These are phyloP conservation scores for Gadus macrocephalus DNA, from an alignment of 2,113 vertebrate genomes.

Conservation along the genomic window DNA sequence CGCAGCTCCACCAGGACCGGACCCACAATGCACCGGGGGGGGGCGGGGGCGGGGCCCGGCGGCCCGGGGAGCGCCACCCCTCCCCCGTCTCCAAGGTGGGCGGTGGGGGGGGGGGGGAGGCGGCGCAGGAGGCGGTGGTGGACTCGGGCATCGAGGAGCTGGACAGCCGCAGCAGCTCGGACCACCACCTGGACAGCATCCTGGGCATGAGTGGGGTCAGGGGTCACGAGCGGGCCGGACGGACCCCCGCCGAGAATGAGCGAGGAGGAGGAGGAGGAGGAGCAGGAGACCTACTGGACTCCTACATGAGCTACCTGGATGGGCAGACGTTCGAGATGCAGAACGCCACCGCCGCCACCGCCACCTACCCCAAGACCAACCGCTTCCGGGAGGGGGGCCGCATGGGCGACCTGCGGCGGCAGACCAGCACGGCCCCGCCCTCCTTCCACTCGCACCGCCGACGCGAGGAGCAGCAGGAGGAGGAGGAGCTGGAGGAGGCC, in stretches of 20 bases:
- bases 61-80: conserved; percentile 58
- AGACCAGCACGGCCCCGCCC: conserved; percentile 68
- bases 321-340: conserved; percentile 85
- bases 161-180: conserved; percentile 90
- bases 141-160: conserved; percentile 92
- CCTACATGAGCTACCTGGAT: conserved; percentile 90
- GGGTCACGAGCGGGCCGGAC: conserved; percentile 37
- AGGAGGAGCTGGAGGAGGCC: conserved; percentile 39
- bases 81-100: conserved; percentile 60
- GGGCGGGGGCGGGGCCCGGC: conserved; percentile 40
- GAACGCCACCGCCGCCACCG: conserved; percentile 68
- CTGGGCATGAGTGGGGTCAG: conserved; percentile 70
- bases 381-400: conserved; percentile 68
- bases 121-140: conserved; percentile 81
- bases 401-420: conserved; percentile 58
- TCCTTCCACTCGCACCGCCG: conserved; percentile 68
- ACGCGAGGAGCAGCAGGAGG: conserved; percentile 59
- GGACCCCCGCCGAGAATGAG: conserved; percentile 56
- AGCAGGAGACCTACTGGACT: conserved; percentile 83
- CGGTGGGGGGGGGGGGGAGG: conserved; percentile 60
- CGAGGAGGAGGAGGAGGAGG: conserved; percentile 54
- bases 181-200: conserved; percentile 88
- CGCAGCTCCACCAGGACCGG: conserved; percentile 35
- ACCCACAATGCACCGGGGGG: conserved; percentile 42
- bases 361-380: conserved; percentile 70